Evolutionary conservation across 2,113 vertebrate genomes (phyloP), one percentile per base, ranked within the genome.

Genomic region (Agelaius tricolor): DNA sequence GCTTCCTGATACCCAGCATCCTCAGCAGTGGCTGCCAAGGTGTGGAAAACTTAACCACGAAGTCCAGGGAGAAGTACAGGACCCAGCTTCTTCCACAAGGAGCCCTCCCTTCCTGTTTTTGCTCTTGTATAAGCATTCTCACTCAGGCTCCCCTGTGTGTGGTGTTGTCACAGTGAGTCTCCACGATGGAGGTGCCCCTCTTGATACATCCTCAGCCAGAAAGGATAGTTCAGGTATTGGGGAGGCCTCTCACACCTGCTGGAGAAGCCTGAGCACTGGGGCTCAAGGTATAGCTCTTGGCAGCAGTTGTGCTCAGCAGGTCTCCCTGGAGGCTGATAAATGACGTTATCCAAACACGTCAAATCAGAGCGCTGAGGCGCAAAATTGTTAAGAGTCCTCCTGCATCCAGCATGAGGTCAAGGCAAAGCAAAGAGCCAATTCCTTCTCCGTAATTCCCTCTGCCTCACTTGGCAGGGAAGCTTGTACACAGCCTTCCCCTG

Each of bases 381-480:
- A 90, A 80, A 93, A 83, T 87, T 74, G 78, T 75, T 87, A 23
- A 61, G 63, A 82, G 88, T 55, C 68, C 72, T 85, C 23, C 68
- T n/a, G 4, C 27, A 65, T 81, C 74, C 52, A 96, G 2, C 76
- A 13, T 26, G 76, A 88, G 90, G 88, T 92, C 93, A 93, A 74
- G 75, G 74, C 61, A 58, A 68, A 83, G 81, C 35, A 4, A 22
- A 67, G 81, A 76, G 54, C 73, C 69, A 52, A 7, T 87, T 92
- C 73, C 88, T 88, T 68, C 58, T 52, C 35, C 7, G 39, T 55
- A 63, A 67, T 90, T 78, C 81, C 90, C 65, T 93, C 85, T 94
- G 90, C 90, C 85, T 90, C 57, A 65, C 79, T 91, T 95, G 96
- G 85, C 85, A 93, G n/a, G 28, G 52, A 55, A 20, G 16, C 78